Evolutionary conservation across 2,888 invertebrate species (phyloP), one percentile per base, ranked within the genome.

Genomic region (Tetranychus truncatus): DNA sequence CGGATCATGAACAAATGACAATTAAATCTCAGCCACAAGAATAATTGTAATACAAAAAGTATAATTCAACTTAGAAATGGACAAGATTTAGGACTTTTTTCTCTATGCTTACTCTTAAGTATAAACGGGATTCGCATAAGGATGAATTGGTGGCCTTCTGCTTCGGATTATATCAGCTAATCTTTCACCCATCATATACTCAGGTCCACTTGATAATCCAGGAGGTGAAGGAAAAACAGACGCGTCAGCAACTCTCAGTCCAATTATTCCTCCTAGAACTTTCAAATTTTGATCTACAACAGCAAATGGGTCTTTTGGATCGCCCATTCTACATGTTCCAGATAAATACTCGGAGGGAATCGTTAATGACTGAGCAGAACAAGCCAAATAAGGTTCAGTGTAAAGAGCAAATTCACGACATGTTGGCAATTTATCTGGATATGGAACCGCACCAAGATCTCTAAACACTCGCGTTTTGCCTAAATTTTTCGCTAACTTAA

Each of bases 401-500:
- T 69, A 69, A 11, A 69, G 20, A 8, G 69, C 69, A 21, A 24
- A 69, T 69, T 69, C 69, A 6, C 69, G 20, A 69, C 69, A 69
- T 20, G 69, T 24, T 21, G 69, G 69, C 11, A 69, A 5, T 18
- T 24, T 20, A 24, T 20, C 20, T 18, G 21, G 8, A 69, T 69
- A 69, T 69, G 34, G 20, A 21, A 5, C 11, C 1, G 69, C 11
- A 20, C 69, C 69, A 24, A 21, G 18, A 1, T 20, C 69, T 6
- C 69, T 18, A 24, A 69, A 11, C 11, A 21, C 69, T 69, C 34
- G 69, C 4, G 69, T 69, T 7, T 69, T 69, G 20, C 69, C 69
- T 6, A 69, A 24, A 24, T 69, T 69, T 24, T 24, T 11, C 3
- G 69, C 69, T 21, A 69, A 69, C 8, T 69, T 69, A 5, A 69